phyloP scores from a whole-genome alignment of 2,888 invertebrate genomes.

The Melanostoma mellinum region DNA sequence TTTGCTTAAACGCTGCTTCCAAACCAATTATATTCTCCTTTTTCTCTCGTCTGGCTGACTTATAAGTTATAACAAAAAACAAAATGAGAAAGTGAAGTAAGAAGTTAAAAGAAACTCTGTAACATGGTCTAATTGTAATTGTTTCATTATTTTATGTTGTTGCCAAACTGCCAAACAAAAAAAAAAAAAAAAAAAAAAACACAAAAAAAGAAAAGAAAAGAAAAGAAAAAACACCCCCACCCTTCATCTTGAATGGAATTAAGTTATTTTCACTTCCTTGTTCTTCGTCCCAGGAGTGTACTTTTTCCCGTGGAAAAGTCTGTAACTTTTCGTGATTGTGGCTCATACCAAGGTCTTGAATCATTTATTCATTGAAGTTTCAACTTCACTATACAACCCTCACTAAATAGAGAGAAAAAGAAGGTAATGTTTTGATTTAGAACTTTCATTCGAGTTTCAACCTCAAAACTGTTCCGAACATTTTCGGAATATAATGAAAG shows the following conservation, averaged over 20 bases:
- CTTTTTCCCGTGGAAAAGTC: background rate
- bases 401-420: background rate
- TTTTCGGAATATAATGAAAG: background rate
- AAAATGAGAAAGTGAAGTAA: too few species aligned
- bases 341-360: conserved; percentile 26
- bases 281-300: background rate
- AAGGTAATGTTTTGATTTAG: conserved; percentile 50
- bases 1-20: too few species aligned
- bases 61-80: too few species aligned
- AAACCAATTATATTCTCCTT: too few species aligned
- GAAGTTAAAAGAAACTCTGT: conserved; percentile 29
- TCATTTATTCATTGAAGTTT: conserved; percentile 35
- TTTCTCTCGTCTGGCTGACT: too few species aligned
- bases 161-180: background rate
- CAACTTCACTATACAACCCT: background rate
- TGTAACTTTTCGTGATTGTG: background rate
- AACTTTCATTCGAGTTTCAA: background rate
- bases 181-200: background rate
- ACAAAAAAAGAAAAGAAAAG: too few species aligned
- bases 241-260: background rate
- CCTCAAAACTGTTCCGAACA: background rate
- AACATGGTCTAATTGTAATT: conserved; percentile 60
- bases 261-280: conserved; percentile 23
- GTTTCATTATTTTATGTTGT: conserved; percentile 51
- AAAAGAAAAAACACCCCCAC: too few species aligned